Evolutionary conservation across 2,113 vertebrate genomes (phyloP), one percentile per base, ranked within the genome.

Genomic region (Carassius carassius): DNA sequence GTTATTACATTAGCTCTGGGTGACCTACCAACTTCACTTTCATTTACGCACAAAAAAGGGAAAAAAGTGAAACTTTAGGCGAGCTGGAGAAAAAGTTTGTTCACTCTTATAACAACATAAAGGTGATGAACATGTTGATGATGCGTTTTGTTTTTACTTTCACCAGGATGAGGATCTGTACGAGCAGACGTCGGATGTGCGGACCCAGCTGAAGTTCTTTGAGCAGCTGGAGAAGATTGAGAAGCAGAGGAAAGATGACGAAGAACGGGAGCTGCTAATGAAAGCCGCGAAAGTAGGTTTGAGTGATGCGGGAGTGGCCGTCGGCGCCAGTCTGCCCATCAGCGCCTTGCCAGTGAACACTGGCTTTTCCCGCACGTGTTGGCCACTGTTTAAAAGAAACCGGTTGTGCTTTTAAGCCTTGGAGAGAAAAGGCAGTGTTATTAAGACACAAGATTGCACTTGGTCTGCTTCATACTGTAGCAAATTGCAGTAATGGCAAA

Each of bases 171-270:
- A 95, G 7, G 95, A 96, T 49, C 94, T 91, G 90, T 95, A 94
- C 0, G 96, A 96, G 49, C 96, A 96, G 89, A 90, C 95, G 32
- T 94, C 94, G 51, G 96, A 97, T 72, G 95, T 96, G 78, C 94
- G 95, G 67, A 93, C 96, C 11, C 96, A 97, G 88, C 88, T 97
- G 0, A 96, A 95, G 90, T 97, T 97, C 93, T 97, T 97, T 79
- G 96, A 97, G 75, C 96, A 97, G 92, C 89, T 97, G 92, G 96
- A 97, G 86, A 94, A 94, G 88, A 94, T 97, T 0, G 96, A 97
- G 92, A 97, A 97, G 92, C 95, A 96, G 92, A 95, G 95, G 86
- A 96, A 96, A 85, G 96, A 97, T 70, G 96, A 97, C 77, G 95
- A 96, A 82, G 96, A 97, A 91, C 91, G 96, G 86, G 96, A 97